Conservation (phyloP, 2,113 vertebrate genomes). For the Clinocottus analis region DNA sequence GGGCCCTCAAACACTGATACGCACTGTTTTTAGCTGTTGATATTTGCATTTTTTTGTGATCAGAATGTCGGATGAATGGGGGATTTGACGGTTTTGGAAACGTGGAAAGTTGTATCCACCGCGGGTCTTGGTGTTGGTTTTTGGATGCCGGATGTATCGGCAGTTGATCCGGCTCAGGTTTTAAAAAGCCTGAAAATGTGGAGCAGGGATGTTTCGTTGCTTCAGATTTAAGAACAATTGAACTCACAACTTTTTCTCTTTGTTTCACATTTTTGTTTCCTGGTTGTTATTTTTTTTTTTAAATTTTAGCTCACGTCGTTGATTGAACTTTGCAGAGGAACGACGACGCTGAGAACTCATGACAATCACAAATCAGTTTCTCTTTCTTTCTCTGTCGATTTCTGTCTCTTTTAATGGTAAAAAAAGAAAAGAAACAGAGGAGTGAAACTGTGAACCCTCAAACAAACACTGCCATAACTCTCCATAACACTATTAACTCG, state of each 20-base stretch:
- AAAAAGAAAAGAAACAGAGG: constrained; percentile 15
- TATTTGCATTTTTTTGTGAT: not conserved
- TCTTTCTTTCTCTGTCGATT: constrained; percentile 12
- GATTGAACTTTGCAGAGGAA: constrained; percentile 29
- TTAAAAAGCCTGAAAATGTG: not conserved
- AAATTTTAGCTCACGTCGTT: not conserved
- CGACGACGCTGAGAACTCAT: constrained; percentile 39
- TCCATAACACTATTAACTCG: constrained; percentile 66
- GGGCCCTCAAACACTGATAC: constrained; percentile 33
- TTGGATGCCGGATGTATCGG: not conserved
- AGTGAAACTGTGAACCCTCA: constrained; percentile 31
- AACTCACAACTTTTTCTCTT: not conserved
- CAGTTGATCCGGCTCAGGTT: not conserved
- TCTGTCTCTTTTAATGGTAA: constrained; percentile 24
- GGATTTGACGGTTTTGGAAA: not conserved
- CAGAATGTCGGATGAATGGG: not conserved
- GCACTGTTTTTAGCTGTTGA: constrained; percentile 52
- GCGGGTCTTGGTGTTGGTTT: not conserved
- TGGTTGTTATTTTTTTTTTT: not conserved
- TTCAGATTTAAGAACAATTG: constrained; percentile 4
- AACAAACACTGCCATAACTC: constrained; percentile 58
- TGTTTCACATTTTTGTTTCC: not conserved
- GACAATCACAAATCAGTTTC: constrained; percentile 60
- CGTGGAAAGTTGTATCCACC: not conserved
- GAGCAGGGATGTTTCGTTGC: constrained; percentile 19